Evolutionary conservation across 1,140 invertebrate species (phyloP).

Genomic region (Zaprionus ghesquierei): DNA sequence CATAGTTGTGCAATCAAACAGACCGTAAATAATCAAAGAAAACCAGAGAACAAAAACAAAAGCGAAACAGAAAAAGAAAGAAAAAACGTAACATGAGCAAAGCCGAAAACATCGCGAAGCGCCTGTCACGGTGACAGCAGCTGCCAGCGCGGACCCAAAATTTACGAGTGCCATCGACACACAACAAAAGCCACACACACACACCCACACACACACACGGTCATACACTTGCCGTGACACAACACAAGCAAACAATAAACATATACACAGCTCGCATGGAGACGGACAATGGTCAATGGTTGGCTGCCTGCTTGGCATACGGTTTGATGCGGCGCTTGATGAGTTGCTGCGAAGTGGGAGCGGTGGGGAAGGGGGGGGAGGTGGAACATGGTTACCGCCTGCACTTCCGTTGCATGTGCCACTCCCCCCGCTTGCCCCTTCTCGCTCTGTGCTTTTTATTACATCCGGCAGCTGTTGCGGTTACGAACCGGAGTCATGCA

Average conservation of each 20-base stretch:
- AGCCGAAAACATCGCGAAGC: constrained; percentile 29
- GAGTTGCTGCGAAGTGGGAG: not conserved
- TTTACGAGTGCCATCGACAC: constrained; percentile 35
- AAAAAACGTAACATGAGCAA: constrained; percentile 17
- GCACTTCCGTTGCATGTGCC: constrained; percentile 34
- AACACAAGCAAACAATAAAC: not conserved
- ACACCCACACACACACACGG: not conserved
- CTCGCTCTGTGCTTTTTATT: constrained; percentile 33
- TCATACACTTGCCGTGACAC: not conserved
- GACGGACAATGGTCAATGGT: constrained; percentile 27
- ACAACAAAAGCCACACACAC: constrained; percentile 2
- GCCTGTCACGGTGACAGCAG: constrained; percentile 17
- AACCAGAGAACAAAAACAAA: constrained; percentile 14
- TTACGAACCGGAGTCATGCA: constrained; percentile 15
- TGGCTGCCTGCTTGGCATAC: constrained; percentile 1
- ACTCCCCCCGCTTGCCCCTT: not conserved
- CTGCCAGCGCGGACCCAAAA: constrained; percentile 16
- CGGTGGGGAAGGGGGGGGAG: not conserved
- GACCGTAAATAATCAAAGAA: constrained; percentile 54
- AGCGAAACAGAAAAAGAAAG: not conserved
- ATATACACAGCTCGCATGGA: not conserved
- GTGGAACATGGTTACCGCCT: constrained; percentile 19
- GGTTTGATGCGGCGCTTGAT: constrained; percentile 13
- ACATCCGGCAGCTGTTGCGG: constrained; percentile 42
- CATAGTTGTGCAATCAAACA: constrained; percentile 69